Percentiles rank a stretch among this genome's conserved stretches.
These are phyloP conservation scores for Ellobius talpinus DNA, from an alignment of 2,113 vertebrate genomes.

Conservation along the genomic window DNA sequence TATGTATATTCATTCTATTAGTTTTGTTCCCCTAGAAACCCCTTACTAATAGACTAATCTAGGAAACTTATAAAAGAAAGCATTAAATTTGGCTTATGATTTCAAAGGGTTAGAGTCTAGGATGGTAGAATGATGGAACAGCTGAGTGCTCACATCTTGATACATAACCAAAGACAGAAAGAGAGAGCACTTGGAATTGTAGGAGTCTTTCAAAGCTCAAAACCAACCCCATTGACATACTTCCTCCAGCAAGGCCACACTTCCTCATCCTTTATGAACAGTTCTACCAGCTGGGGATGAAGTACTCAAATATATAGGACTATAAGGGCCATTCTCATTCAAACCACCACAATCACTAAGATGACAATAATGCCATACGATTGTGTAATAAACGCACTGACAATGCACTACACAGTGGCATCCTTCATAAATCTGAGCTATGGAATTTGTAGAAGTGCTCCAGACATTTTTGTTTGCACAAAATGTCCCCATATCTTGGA, in stretches of 20 bases:
- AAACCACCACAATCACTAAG: neutral
- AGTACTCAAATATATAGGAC: neutral
- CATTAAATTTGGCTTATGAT: neutral
- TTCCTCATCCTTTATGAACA: neutral
- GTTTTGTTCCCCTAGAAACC: neutral
- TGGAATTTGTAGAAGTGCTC: neutral
- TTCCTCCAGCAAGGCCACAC: neutral
- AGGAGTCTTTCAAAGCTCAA: neutral
- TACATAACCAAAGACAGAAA: neutral
- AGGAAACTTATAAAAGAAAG: neutral
- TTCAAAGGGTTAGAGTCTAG: neutral
- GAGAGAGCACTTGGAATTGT: neutral
- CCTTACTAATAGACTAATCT: neutral
- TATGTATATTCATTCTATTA: neutral
- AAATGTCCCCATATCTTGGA: neutral
- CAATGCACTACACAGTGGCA: neutral
- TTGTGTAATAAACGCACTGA: neutral
- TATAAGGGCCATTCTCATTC: neutral
- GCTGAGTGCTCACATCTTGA: neutral
- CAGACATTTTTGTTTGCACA: neutral
- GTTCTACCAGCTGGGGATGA: neutral
- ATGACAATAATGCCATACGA: neutral
- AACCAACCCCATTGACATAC: neutral
- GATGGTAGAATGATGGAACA: no score
- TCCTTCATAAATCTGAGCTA: neutral